A percentile compares a stretch with the other conserved stretches of the same genome.
Conservation (phyloP, 2,113 vertebrate genomes). For the Poicephalus gulielmi region DNA sequence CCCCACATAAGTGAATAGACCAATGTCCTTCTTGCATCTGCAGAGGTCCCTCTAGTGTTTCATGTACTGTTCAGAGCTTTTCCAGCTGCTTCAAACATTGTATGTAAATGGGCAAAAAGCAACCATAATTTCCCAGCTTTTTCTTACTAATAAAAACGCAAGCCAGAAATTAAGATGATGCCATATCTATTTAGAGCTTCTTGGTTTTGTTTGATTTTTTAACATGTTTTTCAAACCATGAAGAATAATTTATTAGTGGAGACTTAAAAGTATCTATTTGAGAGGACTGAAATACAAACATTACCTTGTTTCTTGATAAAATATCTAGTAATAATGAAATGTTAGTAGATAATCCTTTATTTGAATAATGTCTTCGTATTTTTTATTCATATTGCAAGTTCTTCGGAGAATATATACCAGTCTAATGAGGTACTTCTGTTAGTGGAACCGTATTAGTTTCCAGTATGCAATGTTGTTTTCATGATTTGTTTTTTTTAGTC, state of each 20-base stretch:
- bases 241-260: not conserved
- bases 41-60: not conserved
- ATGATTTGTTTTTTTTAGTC: not conserved
- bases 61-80: not conserved
- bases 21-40: not conserved
- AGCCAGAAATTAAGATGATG: not conserved
- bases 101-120: not conserved
- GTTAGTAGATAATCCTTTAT: not conserved
- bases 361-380: not conserved
- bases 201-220: not conserved
- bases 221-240: not conserved
- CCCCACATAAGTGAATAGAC: rapidly evolving
- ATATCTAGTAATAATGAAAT: not conserved
- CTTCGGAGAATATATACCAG: not conserved
- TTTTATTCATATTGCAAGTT: not conserved
- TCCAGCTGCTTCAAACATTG: not conserved
- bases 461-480: not conserved
- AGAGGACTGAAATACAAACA: not conserved
- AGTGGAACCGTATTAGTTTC: not conserved
- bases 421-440: not conserved
- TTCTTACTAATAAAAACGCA: not conserved
- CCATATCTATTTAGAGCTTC: not conserved
- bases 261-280: not conserved
- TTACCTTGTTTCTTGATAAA: not conserved
- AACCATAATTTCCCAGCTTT: not conserved